Conservation (phyloP, 2,888 invertebrate genomes). For the Bembecia ichneumoniformis region DNA sequence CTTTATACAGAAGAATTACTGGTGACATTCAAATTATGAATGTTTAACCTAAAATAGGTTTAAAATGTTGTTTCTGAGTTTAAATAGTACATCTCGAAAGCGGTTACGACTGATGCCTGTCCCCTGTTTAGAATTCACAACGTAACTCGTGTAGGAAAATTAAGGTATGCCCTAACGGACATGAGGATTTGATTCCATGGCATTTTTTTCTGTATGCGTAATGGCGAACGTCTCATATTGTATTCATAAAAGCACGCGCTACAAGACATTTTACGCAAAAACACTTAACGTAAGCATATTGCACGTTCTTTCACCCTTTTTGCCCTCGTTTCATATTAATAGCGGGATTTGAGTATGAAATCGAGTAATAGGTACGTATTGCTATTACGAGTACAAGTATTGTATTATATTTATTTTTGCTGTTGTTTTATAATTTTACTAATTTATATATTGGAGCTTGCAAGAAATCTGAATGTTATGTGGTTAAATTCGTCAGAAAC, state of each 20-base stretch:
- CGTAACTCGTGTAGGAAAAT: conserved; percentile 49
- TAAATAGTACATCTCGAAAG: conserved; percentile 34
- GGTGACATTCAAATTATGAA: no score
- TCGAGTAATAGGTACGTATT: no score
- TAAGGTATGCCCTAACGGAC: conserved; percentile 58
- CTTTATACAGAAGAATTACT: no score
- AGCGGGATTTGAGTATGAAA: background rate
- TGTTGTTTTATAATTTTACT: no score
- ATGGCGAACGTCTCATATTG: conserved; percentile 45
- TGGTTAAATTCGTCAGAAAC: no score
- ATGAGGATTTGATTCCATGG: conserved; percentile 59
- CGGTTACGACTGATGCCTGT: conserved; percentile 40
- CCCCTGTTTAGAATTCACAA: conserved; percentile 47
- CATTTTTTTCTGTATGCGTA: conserved; percentile 50
- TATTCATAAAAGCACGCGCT: conserved; percentile 47
- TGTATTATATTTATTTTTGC: no score
- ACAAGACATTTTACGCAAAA: conserved; percentile 33
- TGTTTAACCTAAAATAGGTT: no score
- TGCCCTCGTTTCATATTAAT: background rate
- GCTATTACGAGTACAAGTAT: no score
- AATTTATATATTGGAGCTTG: no score
- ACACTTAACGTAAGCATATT: background rate
- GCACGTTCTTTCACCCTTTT: background rate
- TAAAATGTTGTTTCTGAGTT: no score
- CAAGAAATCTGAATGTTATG: no score